phyloP scores from a whole-genome alignment of 2,888 invertebrate genomes.

The Drosophila nr. perissopoda region DNA sequence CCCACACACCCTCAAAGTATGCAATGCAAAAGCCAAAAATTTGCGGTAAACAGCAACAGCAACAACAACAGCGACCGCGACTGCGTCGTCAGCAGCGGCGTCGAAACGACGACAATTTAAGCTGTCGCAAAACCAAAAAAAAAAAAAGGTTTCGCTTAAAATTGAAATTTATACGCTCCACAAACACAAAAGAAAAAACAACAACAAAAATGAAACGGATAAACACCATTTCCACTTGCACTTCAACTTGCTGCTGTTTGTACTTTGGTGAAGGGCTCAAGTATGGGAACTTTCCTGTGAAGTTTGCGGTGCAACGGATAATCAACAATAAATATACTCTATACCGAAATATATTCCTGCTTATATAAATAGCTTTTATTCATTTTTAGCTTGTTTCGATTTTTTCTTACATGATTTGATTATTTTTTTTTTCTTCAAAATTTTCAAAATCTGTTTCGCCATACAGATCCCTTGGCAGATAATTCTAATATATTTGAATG shows the following conservation, averaged over 20 bases:
- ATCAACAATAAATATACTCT: constrained; percentile 8
- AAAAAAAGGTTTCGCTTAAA: constrained; percentile 57
- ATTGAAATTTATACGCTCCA: constrained; percentile 76
- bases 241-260: constrained; percentile 58
- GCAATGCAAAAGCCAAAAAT: constrained; percentile 74
- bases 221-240: constrained; percentile 76
- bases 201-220: constrained; percentile 57
- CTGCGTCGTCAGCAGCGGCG: constrained; percentile 48
- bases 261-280: constrained; percentile 25
- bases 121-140: constrained; percentile 53
- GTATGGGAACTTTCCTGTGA: constrained; percentile 37
- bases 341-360: neutral
- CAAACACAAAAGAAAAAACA: constrained; percentile 27
- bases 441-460: neutral
- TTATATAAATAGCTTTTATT: neutral
- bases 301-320: constrained; percentile 12
- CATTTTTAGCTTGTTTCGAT: neutral
- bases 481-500: neutral
- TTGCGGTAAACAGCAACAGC: constrained; percentile 69
- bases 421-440: neutral
- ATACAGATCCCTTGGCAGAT: neutral
- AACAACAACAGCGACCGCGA: constrained; percentile 37
- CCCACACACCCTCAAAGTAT: constrained; percentile 48
- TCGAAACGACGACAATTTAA: constrained; percentile 69
- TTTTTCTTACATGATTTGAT: neutral